Evolutionary conservation across 2,113 vertebrate species (phyloP), one percentile per base, ranked within the genome.

Genomic region (Cranoglanis bouderius): DNA sequence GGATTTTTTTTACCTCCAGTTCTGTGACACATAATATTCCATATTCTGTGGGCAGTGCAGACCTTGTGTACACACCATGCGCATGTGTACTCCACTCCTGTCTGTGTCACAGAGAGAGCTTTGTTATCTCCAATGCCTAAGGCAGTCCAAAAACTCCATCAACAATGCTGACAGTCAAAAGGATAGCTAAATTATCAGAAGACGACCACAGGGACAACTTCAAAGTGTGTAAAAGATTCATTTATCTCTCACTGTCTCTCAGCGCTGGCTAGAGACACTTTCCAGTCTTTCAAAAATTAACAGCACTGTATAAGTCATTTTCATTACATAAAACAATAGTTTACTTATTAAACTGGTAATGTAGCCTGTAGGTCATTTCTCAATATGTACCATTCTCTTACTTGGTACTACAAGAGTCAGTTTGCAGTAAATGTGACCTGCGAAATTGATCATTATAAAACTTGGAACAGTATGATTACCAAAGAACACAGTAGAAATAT

Each of bases 121-220:
- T 82, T 75, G 65, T 85, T 61, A 80, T 82, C 83, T 63, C 83
- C 72, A 59, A 74, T n/a, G 84, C 67, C 89, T 67, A 26, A 90
- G 88, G 81, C 61, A 12, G 29, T 51, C 24, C 78, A 57, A 80
- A 83, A 87, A 12, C 72, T 75, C 84, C 35, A 75, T 70, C 83
- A 88, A 53, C 59, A 32, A n/a, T 32, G 9, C 78, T 55, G 84
- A 63, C 82, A 63, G 87, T 77, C 77, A 81, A 87, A 87, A 72
- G 59, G 24, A 85, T 85, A 72, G 81, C 43, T 24, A 61, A 84
- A 74, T 8, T 29, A 51, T 57, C 49, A 46, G 55, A 59, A 87
- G 72, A 4, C 40, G 3, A 40, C 24, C 38, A 72, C 51, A 85
- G 80, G 78, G 49, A 63, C 24, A 65, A 57, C 40, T 87, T 87